phyloP scores from a whole-genome alignment of 2,113 vertebrate species.

The Echinops telfairi region DNA sequence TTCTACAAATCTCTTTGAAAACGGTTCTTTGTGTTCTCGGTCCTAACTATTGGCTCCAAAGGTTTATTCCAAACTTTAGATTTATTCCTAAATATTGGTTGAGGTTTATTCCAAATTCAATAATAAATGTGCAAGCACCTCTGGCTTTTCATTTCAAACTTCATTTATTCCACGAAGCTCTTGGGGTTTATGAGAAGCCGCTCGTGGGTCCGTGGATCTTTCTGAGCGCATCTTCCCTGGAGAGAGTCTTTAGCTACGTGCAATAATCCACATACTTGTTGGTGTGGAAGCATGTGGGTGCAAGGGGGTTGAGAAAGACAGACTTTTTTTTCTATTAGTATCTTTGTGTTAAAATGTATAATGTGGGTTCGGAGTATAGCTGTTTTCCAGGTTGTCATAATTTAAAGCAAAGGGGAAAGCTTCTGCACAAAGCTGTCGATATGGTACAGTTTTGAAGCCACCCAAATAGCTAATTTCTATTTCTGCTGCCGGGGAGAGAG shows the following conservation, averaged over 20 bases:
- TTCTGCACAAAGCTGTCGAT: conserved; percentile 11
- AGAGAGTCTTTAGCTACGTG: background rate
- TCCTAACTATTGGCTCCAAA: background rate
- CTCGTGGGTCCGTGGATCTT: background rate
- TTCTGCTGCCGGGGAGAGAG: conserved; percentile 15
- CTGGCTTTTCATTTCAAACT: conserved; percentile 21
- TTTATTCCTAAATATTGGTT: background rate
- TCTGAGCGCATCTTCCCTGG: background rate
- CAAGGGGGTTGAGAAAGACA: too few species aligned
- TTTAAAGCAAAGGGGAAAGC: conserved; percentile 28
- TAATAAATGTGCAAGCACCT: conserved; percentile 14
- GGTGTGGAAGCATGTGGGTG: background rate
- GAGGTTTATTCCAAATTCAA: conserved; percentile 13
- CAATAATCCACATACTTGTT: background rate
- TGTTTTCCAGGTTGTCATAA: conserved; percentile 20
- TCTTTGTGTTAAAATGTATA: conserved; percentile 2
- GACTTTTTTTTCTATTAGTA: background rate
- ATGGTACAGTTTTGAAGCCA: conserved; percentile 18
- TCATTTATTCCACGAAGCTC: background rate
- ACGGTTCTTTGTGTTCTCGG: background rate
- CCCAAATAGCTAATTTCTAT: background rate
- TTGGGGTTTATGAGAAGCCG: background rate
- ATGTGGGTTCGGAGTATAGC: conserved; percentile 30
- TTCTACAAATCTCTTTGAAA: conserved; percentile 27
- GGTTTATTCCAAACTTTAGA: background rate